Percentiles rank a stretch among this genome's conserved stretches.
Evolutionary conservation across 1,140 invertebrate species (phyloP).

Genomic region (Cheumatopsyche charites): DNA sequence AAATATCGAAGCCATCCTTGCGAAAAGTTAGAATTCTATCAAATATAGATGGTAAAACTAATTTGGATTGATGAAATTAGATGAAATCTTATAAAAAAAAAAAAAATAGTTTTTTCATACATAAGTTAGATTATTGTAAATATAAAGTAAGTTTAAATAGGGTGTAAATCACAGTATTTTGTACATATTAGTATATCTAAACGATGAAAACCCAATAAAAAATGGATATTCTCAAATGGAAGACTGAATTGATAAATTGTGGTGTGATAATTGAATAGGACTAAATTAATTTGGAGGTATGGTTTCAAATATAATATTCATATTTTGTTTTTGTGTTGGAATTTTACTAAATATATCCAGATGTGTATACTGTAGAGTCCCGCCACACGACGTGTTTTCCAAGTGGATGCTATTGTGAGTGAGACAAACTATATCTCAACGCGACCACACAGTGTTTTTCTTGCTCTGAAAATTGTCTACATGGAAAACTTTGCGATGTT

Average conservation of each 20-base stretch:
- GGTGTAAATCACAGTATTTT: slow-evolving; percentile 1
- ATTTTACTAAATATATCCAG: too few relatives aligned
- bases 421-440: too few relatives aligned
- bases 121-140: slow-evolving; percentile 3
- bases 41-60: not conserved
- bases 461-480: too few relatives aligned
- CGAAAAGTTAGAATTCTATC: not conserved
- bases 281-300: not conserved
- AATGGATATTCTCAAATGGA: slow-evolving; percentile 24
- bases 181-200: slow-evolving; percentile 4
- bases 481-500: too few relatives aligned
- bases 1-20: slow-evolving; percentile 22
- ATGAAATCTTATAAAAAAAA: too few relatives aligned
- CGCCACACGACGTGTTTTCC: too few relatives aligned
- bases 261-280: slow-evolving; percentile 31
- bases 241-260: slow-evolving; percentile 32
- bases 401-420: too few relatives aligned
- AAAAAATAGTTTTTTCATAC: too few relatives aligned
- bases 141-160: not conserved
- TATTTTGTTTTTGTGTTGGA: too few relatives aligned
- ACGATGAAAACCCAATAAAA: not conserved
- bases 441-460: too few relatives aligned
- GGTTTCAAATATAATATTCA: not conserved
- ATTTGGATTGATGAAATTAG: too few relatives aligned
- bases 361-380: too few relatives aligned